Evolutionary conservation across 2,797 vertebrate genomes (phyloP), one percentile per base, ranked within the genome.

Genomic region (Lutjanus campechanus): DNA sequence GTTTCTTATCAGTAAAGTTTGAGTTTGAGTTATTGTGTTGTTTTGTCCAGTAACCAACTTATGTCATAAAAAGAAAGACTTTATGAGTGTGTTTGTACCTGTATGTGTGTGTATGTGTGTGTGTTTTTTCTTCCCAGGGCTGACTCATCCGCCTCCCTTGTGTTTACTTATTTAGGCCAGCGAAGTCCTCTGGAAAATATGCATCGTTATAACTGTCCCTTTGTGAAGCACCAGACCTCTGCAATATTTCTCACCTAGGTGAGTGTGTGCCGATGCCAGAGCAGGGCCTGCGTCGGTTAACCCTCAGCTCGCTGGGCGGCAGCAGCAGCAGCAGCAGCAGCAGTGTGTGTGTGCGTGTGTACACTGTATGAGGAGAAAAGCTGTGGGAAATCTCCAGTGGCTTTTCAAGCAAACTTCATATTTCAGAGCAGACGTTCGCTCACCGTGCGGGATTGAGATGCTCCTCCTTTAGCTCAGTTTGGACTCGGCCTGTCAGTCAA

Each of bases 231-330:
- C 93, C 96, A 96, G 93, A 41, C 88, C 94, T 95, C 94, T 96
- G 95, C 85, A 96, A 96, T 96, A 96, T 96, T 96, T 96, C 95
- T 85, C 96, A 96, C 95, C 84, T 88, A 94, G 90, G 95, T 96
- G 96, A 83, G 90, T 94, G 92, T 92, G 91, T 93, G 93, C 92
- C 68, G 72, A 92, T 90, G 93, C 90, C 93, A 92, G 91, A 90
- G 89, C 64, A 36, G 1, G 80, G 84, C 71, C 84, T 68, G 76
- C 77, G 25, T 69, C 64, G 47, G 73, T 95, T 96, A 95, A 96
- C 94, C 94, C 93, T 89, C 79, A 7, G 84, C 77, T 88, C 65
- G 25, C 91, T 63, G 61, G 36, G 25, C 69, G 7, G 44, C 56
- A n/a, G 44, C 22, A 15, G 54, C 29, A 36, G 29, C 29, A 36